Evolutionary conservation across 2,888 invertebrate genomes (phyloP).

Genomic region (Hyposoter dolosus): DNA sequence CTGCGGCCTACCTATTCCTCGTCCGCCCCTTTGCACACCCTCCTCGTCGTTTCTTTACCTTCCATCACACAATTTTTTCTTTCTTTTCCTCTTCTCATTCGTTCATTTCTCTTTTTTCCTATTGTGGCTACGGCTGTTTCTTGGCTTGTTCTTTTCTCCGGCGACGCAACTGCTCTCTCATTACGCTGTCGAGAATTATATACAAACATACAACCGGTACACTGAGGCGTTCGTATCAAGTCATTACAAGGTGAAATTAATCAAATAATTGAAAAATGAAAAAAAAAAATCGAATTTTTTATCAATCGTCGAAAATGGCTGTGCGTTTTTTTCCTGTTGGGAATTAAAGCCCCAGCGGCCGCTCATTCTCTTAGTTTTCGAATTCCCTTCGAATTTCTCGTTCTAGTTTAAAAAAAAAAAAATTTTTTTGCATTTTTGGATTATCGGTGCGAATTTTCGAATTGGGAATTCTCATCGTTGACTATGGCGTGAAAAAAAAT

Average conservation of each 20-base stretch:
- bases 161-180: conserved; percentile 15
- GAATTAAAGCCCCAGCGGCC: no score
- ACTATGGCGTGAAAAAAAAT: no score
- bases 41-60: conserved; percentile 17
- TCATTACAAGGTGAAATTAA: neutral
- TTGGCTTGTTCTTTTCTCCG: conserved; percentile 38
- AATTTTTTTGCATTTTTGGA: no score
- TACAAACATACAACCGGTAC: neutral
- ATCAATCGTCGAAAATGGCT: no score
- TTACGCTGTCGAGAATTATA: neutral
- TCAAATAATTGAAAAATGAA: neutral
- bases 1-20: conserved; percentile 69
- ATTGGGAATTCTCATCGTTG: no score
- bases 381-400: no score
- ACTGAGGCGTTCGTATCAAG: neutral
- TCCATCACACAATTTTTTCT: conserved; percentile 1
- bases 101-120: conserved; percentile 18
- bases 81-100: conserved; percentile 28
- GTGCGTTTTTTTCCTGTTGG: no score
- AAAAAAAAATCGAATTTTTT: no score
- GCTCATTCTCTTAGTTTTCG: no score
- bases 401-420: no score
- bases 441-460: no score
- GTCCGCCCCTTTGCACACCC: conserved; percentile 32
- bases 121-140: conserved; percentile 32